Evolutionary conservation across 2,797 vertebrate genomes (phyloP), one percentile per base, ranked within the genome.

Genomic region (Mus minutoides): DNA sequence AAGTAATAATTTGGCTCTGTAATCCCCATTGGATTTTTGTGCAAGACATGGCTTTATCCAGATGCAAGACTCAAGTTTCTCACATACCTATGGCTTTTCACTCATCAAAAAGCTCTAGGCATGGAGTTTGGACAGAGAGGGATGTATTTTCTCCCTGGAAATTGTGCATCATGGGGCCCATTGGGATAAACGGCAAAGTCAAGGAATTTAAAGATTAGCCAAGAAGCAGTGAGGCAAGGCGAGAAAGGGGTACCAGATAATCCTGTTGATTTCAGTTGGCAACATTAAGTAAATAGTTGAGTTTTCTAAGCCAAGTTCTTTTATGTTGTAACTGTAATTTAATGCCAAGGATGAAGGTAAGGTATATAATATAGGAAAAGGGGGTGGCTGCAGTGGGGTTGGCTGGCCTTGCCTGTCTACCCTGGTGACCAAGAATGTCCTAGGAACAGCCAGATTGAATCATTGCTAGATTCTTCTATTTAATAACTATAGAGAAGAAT

Each of bases 231-330:
- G 91, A 94, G 46, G 71, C 62, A 56, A 54, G 14, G 46, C 56
- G 73, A 91, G 12, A 75, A 85, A 85, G n/a, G 82, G 14, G 10
- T 79, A 37, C 4, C 34, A 46, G 62, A 54, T 16, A 29, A 80
- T 90, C 46, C 73, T 64, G 12, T 43, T 86, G 31, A 85, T 87
- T 96, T 91, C 54, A 34, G 37, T 49, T 93, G 88, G 10, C 9
- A 43, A n/a, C 26, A 43, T 64, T 93, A 26, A 92, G 54, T 37
- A 88, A 90, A 96, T 73, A 79, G 80, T 84, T 93, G 69, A 69
- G 54, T 85, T 89, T 92, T 92, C 82, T 75, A 94, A 88, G 49
- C 19, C 78, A 73, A 60, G 92, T 58, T 83, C n/a, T 58, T 2
- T 94, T 69, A 77, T 62, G 46, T 12, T 83, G 16, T 78, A 88